Conservation (phyloP, 2,113 vertebrate species). For the Callaeas wilsoni region DNA sequence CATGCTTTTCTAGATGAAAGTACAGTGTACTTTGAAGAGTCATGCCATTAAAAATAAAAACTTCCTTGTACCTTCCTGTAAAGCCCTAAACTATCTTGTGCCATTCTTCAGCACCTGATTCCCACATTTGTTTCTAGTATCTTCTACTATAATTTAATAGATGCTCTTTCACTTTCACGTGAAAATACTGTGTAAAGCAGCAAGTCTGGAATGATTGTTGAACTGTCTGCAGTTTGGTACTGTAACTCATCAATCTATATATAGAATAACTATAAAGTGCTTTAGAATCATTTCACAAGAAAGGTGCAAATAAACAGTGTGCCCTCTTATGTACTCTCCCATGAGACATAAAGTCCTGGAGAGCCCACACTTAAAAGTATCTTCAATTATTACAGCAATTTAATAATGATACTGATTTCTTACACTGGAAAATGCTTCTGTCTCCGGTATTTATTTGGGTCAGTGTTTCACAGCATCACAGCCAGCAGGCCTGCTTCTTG, state of each 20-base stretch:
- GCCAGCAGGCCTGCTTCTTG: background rate
- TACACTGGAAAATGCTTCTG: background rate
- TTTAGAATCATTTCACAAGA: background rate
- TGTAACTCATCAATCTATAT: background rate
- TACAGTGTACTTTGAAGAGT: background rate
- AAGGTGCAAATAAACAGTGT: background rate
- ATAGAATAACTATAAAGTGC: constrained; percentile 13
- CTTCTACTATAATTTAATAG: background rate
- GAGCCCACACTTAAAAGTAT: background rate
- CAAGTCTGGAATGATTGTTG: background rate
- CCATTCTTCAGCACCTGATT: background rate
- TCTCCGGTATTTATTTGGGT: background rate
- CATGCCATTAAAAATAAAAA: background rate
- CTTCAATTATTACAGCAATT: background rate
- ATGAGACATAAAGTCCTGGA: background rate
- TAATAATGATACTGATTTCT: background rate
- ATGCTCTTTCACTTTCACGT: background rate
- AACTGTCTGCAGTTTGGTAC: background rate
- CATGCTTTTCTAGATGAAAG: background rate
- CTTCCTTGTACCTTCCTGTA: background rate
- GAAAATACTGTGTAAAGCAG: background rate
- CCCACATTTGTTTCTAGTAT: background rate
- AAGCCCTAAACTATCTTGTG: background rate
- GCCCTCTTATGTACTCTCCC: background rate
- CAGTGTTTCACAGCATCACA: background rate